Evolutionary conservation across 1,140 invertebrate genomes (phyloP).

Genomic region (Ips nitidus): DNA sequence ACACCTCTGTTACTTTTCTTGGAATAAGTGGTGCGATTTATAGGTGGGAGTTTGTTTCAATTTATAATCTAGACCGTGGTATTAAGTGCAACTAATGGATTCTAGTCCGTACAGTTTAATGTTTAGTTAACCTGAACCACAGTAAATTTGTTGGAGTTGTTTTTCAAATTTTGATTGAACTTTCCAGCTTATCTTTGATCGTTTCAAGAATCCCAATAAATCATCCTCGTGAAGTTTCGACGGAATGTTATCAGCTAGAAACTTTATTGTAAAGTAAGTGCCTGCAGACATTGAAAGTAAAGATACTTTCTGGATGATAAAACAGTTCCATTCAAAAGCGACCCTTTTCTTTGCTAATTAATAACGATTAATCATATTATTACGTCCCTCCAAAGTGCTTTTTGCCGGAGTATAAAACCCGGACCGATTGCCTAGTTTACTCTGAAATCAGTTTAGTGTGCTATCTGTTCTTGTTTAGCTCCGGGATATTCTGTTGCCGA

Average conservation of each 20-base stretch:
- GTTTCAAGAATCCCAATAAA: conserved; percentile 12
- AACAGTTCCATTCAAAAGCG: conserved; percentile 22
- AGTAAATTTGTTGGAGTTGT: too few relatives aligned
- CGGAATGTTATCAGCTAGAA: conserved; percentile 13
- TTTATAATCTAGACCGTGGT: conserved; percentile 10
- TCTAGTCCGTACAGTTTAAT: conserved; percentile 2
- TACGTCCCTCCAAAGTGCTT: conserved; percentile 24
- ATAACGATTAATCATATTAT: conserved; percentile 39
- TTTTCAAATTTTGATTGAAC: too few relatives aligned
- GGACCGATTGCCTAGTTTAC: conserved; percentile 26
- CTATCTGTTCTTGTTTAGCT: conserved; percentile 30
- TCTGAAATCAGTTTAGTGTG: conserved; percentile 24
- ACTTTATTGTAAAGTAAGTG: conserved; percentile 26
- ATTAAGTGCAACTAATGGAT: conserved; percentile 25
- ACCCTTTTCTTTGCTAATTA: conserved; percentile 36
- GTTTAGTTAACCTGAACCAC: not conserved
- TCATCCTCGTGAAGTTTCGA: conserved; percentile 15
- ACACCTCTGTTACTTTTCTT: conserved; percentile 27
- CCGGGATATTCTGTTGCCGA: conserved; percentile 26
- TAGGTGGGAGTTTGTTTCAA: conserved; percentile 27
- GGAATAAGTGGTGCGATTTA: conserved; percentile 24
- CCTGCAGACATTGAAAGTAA: conserved; percentile 26
- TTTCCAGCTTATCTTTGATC: too few relatives aligned
- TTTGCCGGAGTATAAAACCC: conserved; percentile 23
- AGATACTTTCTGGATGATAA: conserved; percentile 27